These are phyloP conservation scores for Bibio marci DNA, from an alignment of 2,888 invertebrate species.

Conservation along the genomic window DNA sequence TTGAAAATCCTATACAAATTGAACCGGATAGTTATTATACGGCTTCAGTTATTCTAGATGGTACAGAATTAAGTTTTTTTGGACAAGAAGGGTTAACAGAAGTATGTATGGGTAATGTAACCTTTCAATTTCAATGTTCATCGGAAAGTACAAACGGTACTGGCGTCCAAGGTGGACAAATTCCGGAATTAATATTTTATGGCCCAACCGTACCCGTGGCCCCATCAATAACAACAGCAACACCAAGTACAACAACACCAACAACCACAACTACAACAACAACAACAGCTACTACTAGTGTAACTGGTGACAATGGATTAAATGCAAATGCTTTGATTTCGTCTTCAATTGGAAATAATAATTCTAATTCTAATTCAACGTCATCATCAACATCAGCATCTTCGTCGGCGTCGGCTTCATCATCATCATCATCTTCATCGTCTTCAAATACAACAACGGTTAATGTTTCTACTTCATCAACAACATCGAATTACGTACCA, in stretches of 20 bases:
- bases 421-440: too few species aligned
- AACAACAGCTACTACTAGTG: not conserved
- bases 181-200: conserved; percentile 91
- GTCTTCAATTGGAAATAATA: too few species aligned
- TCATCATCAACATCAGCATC: too few species aligned
- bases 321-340: too few species aligned
- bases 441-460: too few species aligned
- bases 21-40: conserved; percentile 91
- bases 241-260: conserved; percentile 13
- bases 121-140: conserved; percentile 94
- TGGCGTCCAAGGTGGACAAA: conserved; percentile 93
- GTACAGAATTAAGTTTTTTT: conserved; percentile 87
- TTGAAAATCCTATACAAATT: conserved; percentile 62
- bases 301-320: not conserved
- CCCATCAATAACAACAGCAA: conserved; percentile 32
- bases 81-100: conserved; percentile 95
- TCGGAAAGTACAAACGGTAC: conserved; percentile 96
- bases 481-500: too few species aligned
- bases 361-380: too few species aligned
- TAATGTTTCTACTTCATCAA: too few species aligned
- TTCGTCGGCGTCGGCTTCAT: too few species aligned
- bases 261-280: not conserved
- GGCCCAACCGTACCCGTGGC: conserved; percentile 43
- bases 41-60: conserved; percentile 87
- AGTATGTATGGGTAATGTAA: conserved; percentile 80